A percentile compares a stretch with the other conserved stretches of the same genome.
Conservation (phyloP, 1,140 invertebrate genomes). For the Maniola jurtina region DNA sequence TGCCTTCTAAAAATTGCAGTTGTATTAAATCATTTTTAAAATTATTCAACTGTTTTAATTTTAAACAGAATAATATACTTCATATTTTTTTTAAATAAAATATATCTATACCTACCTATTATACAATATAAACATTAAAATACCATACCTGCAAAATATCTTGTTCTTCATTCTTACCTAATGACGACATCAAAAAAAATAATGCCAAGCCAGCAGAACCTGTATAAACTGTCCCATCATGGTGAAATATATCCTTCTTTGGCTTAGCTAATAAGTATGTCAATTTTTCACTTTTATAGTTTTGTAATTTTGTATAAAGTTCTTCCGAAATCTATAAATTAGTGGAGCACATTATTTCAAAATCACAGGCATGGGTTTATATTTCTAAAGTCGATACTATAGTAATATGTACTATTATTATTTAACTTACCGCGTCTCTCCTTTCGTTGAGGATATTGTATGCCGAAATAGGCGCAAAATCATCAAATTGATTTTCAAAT, state of each 20-base stretch:
- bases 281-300: conserved; percentile 54
- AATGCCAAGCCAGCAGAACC: conserved; percentile 77
- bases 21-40: too few species aligned
- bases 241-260: conserved; percentile 49
- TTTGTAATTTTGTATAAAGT: conserved; percentile 49
- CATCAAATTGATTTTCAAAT: conserved; percentile 55
- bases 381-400: not conserved
- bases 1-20: conserved; percentile 45
- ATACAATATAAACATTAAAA: conserved; percentile 6
- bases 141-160: conserved; percentile 48
- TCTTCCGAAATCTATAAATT: conserved; percentile 49
- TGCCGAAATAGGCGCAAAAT: conserved; percentile 35
- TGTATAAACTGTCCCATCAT: conserved; percentile 78
- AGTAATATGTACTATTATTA: too few species aligned
- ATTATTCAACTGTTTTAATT: too few species aligned
- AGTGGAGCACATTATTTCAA: not conserved
- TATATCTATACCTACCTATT: too few species aligned
- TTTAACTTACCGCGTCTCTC: conserved; percentile 41
- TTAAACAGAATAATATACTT: too few species aligned
- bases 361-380: too few species aligned
- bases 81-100: too few species aligned
- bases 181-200: conserved; percentile 46
- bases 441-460: conserved; percentile 41
- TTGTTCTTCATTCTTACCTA: conserved; percentile 37
- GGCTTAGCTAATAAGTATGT: conserved; percentile 40